Base-by-base conservation (phyloP, 2,113 vertebrate species). In the Proterorhinus semilunaris region DNA sequence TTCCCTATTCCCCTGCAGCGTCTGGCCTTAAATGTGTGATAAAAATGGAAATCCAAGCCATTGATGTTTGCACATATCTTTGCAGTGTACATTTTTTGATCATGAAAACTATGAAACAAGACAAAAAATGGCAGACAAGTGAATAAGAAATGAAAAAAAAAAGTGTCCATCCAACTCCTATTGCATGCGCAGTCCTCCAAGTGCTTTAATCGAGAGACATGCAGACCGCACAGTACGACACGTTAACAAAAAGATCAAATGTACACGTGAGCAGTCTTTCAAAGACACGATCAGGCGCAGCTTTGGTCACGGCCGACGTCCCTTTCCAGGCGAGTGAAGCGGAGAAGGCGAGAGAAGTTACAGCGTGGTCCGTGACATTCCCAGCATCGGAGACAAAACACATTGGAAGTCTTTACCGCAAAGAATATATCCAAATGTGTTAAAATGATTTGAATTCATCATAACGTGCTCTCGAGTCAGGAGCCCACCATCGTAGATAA, bases 241-340 rank as follows among this genome's bases (percentile, higher is more conserved):
- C 21, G 21, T 72, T 42, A 74, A 81, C 73, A 59, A 59, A 15
- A 12, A 4, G 8, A 58, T 58, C 36, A 55, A 76, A 52, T 48
- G 47, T 51, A 27, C 50, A 46, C 16, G 10, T 36, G 53, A 53
- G 15, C 12, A 50, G 62, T 64, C 47, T 64, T 45, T 15, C 13
- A n/a, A 45, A 61, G 58, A 59, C 57, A 43, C 15, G 11, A 59
- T 59, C 36, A 59, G 6, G 53, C 81, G 85, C 87, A 82, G 88
- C 82, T 87, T 87, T 89, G 84, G 87, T 92, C 88, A 82, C 82
- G 80, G 66, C 71, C 66, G 27, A 66, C 15, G 69, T 68, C n/a
- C 36, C 69, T 74, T 54, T 61, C 62, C 27, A 36, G 2, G 21
- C 21, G 21, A 21, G 21, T 21, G 21, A 21, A 1, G 21, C 21